Base-by-base conservation (phyloP, 2,113 vertebrate species). In the Rhinopomastus cyanomelas region DNA sequence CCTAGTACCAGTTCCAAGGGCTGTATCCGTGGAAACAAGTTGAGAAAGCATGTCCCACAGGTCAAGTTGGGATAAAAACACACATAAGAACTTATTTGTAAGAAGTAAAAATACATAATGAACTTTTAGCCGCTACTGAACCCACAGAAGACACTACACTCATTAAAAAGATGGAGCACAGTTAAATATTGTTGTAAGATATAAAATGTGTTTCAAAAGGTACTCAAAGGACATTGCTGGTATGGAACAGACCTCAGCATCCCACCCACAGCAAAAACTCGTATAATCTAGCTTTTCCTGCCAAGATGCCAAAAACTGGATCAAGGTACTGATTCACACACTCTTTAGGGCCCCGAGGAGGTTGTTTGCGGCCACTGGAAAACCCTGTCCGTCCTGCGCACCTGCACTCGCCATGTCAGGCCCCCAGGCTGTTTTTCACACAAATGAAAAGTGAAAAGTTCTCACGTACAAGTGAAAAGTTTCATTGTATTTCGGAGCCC, bases 391-490 rank as follows among this genome's bases (percentile, higher is more conserved):
- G 8, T 30, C 30, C 29, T 52, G 69, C 42, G 53, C 61, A 72
- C 26, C 44, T 49, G 65, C 26, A 39, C 22, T 25, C 27, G 55
- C 12, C n/a, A 26, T 0, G 0, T 37, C 66, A 87, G 72, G 76
- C n/a, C 13, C 62, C 25, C 46, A 27, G 29, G 53, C 26, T 66
- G 46, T 66, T 93, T 88, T 66, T 84, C 66, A 73, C 48, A 98
- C n/a, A n/a, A n/a, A n/a, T n/a, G n/a, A n/a, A n/a, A n/a, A n/a
- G n/a, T n/a, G n/a, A n/a, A n/a, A n/a, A n/a, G n/a, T n/a, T n/a
- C n/a, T n/a, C n/a, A n/a, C 97, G 98, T 96, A 99, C 99, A 99
- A 99, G 92, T 99, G 98, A 94, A 99, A 99, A 1, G 98, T 99
- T 96, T 99, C 99, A 20, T 99, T 99, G 97, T 98, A 99, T 84